These are phyloP conservation scores for Astropecten irregularis DNA, from an alignment of 53 echinoderm and acorn worm species.

Conservation along the genomic window DNA sequence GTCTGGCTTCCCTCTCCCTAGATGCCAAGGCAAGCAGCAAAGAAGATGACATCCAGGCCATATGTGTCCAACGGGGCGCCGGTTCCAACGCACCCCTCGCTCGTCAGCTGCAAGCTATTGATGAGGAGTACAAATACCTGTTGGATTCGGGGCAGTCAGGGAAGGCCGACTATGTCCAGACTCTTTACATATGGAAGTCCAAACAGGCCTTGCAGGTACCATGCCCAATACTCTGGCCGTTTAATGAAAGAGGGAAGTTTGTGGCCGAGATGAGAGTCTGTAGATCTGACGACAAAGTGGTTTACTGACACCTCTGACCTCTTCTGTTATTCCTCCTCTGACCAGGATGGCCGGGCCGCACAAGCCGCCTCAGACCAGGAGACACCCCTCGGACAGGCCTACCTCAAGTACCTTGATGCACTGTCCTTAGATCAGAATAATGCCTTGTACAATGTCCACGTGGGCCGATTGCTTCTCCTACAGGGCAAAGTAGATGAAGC, in stretches of 20 bases:
- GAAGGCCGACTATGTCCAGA: conserved; percentile 92
- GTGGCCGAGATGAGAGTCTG: too few relatives aligned
- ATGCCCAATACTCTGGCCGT: too few relatives aligned
- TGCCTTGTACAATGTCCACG: conserved; percentile 83
- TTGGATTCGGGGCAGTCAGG: conserved; percentile 89
- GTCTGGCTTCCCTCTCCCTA: conserved; percentile 70
- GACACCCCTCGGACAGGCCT: conserved; percentile 89
- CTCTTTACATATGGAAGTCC: conserved; percentile 88
- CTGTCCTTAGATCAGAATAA: conserved; percentile 87
- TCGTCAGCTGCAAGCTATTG: conserved; percentile 91
- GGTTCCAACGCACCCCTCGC: conserved; percentile 85
- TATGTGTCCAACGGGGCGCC: conserved; percentile 89
- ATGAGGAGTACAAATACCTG: conserved; percentile 91
- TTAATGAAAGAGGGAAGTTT: too few relatives aligned
- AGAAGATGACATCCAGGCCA: conserved; percentile 95
- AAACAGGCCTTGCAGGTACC: conserved; percentile 97
- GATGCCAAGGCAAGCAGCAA: conserved; percentile 87
- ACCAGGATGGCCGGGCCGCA: conserved; percentile 83
- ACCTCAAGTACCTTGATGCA: conserved; percentile 90
- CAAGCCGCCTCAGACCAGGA: conserved; percentile 90
- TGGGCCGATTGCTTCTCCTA: conserved; percentile 80
- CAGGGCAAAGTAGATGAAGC: conserved; percentile 87
- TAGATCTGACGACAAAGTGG: too few relatives aligned
- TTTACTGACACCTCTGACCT: too few relatives aligned
- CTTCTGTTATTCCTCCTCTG: too few relatives aligned